Evolutionary conservation across 2,797 vertebrate species (phyloP).

Genomic region (Sphenodon punctatus): DNA sequence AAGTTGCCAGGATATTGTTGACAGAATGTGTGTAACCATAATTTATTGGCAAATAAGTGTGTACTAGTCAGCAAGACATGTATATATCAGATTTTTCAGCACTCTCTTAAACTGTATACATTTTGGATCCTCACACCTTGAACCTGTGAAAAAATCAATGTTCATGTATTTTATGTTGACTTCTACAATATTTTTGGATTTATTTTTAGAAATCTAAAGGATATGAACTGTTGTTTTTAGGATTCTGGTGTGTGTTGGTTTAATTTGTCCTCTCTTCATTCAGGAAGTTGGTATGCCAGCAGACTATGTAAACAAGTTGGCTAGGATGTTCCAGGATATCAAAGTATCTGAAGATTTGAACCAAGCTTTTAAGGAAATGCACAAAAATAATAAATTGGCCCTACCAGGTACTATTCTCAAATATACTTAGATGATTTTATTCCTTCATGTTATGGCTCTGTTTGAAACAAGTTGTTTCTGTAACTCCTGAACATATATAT

Average conservation of each 20-base stretch:
- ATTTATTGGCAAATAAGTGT: too few relatives aligned
- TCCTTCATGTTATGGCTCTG: neutral
- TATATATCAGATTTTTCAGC: too few relatives aligned
- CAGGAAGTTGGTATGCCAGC: constrained; percentile 99
- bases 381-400: constrained; percentile 97
- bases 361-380: constrained; percentile 98
- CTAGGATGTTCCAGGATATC: constrained; percentile 99
- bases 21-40: too few relatives aligned
- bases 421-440: neutral
- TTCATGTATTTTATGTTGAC: too few relatives aligned
- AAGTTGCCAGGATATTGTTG: neutral
- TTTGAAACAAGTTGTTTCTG: neutral
- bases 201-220: neutral
- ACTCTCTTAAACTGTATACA: too few relatives aligned
- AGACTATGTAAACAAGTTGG: constrained; percentile 98
- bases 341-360: constrained; percentile 99
- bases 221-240: constrained; percentile 8
- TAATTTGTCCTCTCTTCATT: constrained; percentile 46
- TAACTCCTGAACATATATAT: neutral
- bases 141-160: too few relatives aligned
- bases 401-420: constrained; percentile 86
- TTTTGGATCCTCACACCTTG: too few relatives aligned
- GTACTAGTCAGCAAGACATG: too few relatives aligned
- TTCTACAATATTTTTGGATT: neutral
- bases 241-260: neutral